Evolutionary conservation across 2,888 invertebrate genomes (phyloP), one percentile per base, ranked within the genome.

Genomic region (Athripsodes cinereus): DNA sequence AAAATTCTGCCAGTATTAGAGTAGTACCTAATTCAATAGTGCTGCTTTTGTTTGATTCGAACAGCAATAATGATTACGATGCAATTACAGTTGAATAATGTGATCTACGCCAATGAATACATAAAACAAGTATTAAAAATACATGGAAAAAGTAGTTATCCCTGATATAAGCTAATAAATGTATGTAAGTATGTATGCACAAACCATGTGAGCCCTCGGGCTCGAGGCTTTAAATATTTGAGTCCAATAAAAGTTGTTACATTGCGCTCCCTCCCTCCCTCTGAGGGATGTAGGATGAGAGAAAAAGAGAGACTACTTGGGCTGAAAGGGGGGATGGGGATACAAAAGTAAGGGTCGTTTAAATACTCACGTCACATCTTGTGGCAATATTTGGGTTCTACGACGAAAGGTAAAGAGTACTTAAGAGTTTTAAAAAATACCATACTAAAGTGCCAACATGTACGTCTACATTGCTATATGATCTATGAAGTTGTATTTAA

Each of bases 191-290:
- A 26, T 26, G 60, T 63, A 63, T 63, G 63, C 63, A 63, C 63
- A 63, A 59, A 59, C 60, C 40, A 55, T 26, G 26, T 10, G 26
- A 26, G 26, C 26, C 26, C 26, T 10, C 26, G 10, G 26, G 60
- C 60, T 58, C 55, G 57, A 40, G 64, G 62, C 74, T 76, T 75
- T 76, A 76, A 77, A 78, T 77, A 78, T 78, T 78, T 76, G 73
- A 77, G 64, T 64, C 62, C 64, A 64, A 64, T 64, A 64, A 64
- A 64, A 64, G 62, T 64, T 64, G 64, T 64, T 64, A 64, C 62
- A 62, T 59, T 56, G 59, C 63, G 60, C 59, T 63, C 62, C 60
- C 64, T 62, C 60, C 59, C 58, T 60, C 52, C 59, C 58, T 57
- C 53, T 49, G 58, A 50, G 31, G 26, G 46, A 35, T 47, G n/a